Conservation (phyloP, 2,888 invertebrate genomes). For the Poecilus cupreus region DNA sequence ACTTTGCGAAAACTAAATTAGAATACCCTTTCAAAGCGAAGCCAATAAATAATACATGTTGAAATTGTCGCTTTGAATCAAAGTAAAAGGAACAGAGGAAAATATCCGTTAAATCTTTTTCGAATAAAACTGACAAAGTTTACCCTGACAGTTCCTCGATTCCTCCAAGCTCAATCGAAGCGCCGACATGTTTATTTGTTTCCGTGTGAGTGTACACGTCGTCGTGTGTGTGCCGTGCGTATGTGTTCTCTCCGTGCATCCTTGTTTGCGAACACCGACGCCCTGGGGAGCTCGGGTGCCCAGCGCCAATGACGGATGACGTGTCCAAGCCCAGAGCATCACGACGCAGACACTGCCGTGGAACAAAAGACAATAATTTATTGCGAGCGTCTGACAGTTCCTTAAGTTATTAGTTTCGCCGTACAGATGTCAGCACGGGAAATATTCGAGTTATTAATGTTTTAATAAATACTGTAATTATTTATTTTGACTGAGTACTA, state of each 20-base stretch:
- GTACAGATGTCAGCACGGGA: neutral
- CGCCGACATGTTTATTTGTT: constrained; percentile 32
- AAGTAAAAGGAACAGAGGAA: neutral
- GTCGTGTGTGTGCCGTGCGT: neutral
- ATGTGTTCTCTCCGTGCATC: neutral
- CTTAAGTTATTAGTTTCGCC: constrained; percentile 37
- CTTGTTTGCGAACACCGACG: neutral
- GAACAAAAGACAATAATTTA: constrained; percentile 34
- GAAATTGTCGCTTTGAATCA: neutral
- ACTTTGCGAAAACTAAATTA: no score
- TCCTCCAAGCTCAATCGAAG: constrained; percentile 5
- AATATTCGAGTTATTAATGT: constrained; percentile 37
- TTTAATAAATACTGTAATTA: constrained; percentile 34
- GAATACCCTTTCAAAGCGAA: neutral
- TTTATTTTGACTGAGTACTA: constrained; percentile 5
- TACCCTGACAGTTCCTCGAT: neutral
- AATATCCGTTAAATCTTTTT: neutral
- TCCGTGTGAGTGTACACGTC: neutral
- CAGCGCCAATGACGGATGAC: constrained; percentile 29
- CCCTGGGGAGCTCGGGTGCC: neutral
- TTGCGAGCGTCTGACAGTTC: constrained; percentile 17
- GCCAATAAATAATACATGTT: neutral
- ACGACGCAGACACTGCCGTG: neutral
- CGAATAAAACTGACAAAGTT: constrained; percentile 1
- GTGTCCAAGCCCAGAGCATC: neutral